Evolutionary conservation across 2,888 invertebrate species (phyloP).

Genomic region (Sympetrum striolatum): DNA sequence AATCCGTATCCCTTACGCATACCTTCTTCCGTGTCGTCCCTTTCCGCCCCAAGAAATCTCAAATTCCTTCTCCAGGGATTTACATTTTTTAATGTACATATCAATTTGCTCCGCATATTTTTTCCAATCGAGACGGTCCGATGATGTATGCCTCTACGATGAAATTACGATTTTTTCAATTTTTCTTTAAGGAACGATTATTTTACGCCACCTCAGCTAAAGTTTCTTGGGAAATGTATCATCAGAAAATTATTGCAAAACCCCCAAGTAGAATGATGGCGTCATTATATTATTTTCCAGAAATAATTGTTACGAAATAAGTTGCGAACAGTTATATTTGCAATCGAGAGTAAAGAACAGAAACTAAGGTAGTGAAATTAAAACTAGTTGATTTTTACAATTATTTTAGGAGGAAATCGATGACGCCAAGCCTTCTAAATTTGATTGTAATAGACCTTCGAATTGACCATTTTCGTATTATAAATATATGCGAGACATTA

Average conservation of each 20-base stretch:
- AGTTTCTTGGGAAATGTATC: not conserved
- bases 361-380: too few species aligned
- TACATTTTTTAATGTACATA: not conserved
- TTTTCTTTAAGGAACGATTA: too few species aligned
- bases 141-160: not conserved
- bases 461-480: too few species aligned
- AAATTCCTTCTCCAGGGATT: not conserved
- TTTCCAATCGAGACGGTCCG: not conserved
- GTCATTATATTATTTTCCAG: too few species aligned
- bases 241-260: not conserved
- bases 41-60: not conserved
- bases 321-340: not conserved
- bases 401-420: too few species aligned
- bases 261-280: not conserved
- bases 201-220: too few species aligned
- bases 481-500: too few species aligned
- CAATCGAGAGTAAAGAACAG: too few species aligned
- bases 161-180: not conserved
- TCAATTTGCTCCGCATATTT: not conserved
- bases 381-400: too few species aligned
- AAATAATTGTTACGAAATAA: not conserved
- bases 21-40: not conserved
- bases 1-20: not conserved
- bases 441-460: too few species aligned
- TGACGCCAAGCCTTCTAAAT: too few species aligned